A percentile compares a stretch with the other conserved stretches of the same genome.
Evolutionary conservation across 2,888 invertebrate genomes (phyloP).

Genomic region (Lacanobia oleracea): DNA sequence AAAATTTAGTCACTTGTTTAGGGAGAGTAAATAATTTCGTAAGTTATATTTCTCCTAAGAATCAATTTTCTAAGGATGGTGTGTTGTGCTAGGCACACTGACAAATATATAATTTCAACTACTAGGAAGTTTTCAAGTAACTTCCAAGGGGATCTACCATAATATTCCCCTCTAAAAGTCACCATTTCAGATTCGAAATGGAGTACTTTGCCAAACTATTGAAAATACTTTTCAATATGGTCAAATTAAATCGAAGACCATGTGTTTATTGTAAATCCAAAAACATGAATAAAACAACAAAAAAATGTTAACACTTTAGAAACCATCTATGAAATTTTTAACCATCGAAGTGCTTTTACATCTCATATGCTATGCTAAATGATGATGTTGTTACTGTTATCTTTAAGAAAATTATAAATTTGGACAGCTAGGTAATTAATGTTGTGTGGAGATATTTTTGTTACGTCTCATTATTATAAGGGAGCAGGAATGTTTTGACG

Average conservation of each 20-base stretch:
- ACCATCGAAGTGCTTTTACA: constrained; percentile 61
- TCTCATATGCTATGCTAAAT: constrained; percentile 49
- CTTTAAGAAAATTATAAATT: constrained; percentile 51
- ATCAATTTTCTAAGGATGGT: constrained; percentile 73
- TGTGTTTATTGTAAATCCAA: constrained; percentile 59
- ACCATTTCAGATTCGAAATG: constrained; percentile 55
- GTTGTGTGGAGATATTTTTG: constrained; percentile 49
- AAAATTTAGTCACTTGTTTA: constrained; percentile 67
- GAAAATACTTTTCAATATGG: constrained; percentile 59
- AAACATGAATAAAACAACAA: constrained; percentile 49
- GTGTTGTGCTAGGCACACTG: constrained; percentile 65
- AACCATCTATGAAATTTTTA: constrained; percentile 50
- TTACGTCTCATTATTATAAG: constrained; percentile 30
- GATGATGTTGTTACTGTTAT: constrained; percentile 48
- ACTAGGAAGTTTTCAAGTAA: constrained; percentile 39
- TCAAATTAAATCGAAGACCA: constrained; percentile 61
- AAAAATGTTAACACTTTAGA: constrained; percentile 45
- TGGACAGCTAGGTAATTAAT: constrained; percentile 39
- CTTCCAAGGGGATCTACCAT: constrained; percentile 50
- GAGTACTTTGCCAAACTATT: constrained; percentile 58
- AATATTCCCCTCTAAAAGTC: constrained; percentile 31
- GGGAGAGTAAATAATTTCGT: constrained; percentile 74
- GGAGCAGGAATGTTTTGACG: constrained; percentile 50
- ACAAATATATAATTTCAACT: constrained; percentile 59
- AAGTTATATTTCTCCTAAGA: constrained; percentile 80